Evolutionary conservation across 1,140 invertebrate species (phyloP), one percentile per base, ranked within the genome.

Genomic region (Euura saliciscinereae): DNA sequence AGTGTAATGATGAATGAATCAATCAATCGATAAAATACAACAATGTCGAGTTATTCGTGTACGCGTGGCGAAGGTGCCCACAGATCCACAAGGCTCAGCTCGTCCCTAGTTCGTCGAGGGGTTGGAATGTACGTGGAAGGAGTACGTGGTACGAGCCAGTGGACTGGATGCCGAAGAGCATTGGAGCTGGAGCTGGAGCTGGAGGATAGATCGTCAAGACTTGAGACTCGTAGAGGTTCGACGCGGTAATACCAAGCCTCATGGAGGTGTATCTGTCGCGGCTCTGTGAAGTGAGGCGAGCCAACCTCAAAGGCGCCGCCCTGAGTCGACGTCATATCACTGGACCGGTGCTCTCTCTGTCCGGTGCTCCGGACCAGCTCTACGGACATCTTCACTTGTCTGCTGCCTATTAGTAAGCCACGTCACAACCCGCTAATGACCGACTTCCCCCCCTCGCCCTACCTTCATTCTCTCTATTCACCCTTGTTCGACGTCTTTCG

Each of bases 261-360:
- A 28, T 28, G 51, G 51, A 59, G 51, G 69, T 51, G n/a, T 67
- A 67, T 67, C 44, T 67, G 66, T 44, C 66, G 66, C 66, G 66
- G 28, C 8, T 67, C 44, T 67, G 66, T 42, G 44, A 67, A 67
- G 28, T 10, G 66, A 42, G 66, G 66, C 66, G 28, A 8, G 28
- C 8, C 42, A 10, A 71, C 71, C 72, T 84, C 80, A 84, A 84
- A 84, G 79, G 74, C 74, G 76, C 82, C 82, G 82, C 76, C 77
- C 28, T 71, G 66, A 44, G 69, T 59, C 51, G 75, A 75, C 72
- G 76, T 77, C 74, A 74, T 80, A 83, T 83, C 76, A 78, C 78
- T 77, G 76, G 78, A 79, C 73, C 73, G 69, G 74, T 46, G 51
- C 51, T 59, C 51, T 6, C 28, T 28, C 28, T 28, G 28, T 28